A percentile compares a stretch with the other conserved stretches of the same genome.
Conservation (phyloP, 2,888 invertebrate genomes). For the Andrena camellia region DNA sequence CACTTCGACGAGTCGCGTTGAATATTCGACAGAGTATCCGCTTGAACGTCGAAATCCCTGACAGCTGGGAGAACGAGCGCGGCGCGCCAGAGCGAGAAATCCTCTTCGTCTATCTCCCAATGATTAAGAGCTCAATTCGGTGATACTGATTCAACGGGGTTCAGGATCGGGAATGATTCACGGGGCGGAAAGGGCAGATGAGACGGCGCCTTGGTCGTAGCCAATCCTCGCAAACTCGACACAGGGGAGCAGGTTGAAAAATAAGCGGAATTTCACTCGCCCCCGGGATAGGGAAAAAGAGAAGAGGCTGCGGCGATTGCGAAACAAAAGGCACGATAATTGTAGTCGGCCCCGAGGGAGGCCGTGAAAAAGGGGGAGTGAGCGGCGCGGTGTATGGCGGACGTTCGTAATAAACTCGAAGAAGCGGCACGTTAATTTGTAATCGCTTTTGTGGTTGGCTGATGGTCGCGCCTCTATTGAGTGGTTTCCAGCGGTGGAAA, state of each 20-base stretch:
- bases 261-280: slow-evolving; percentile 68
- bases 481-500: slow-evolving; percentile 72
- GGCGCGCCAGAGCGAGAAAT: too few species aligned
- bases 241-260: slow-evolving; percentile 65
- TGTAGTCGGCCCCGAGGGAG: slow-evolving; percentile 71
- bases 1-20: neutral
- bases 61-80: too few species aligned
- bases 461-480: slow-evolving; percentile 78
- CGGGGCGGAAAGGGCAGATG: slow-evolving; percentile 51
- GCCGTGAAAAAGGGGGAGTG: slow-evolving; percentile 6
- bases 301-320: slow-evolving; percentile 73
- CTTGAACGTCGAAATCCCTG: too few species aligned
- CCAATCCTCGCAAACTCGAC: slow-evolving; percentile 55
- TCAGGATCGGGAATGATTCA: slow-evolving; percentile 54
- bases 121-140: slow-evolving; percentile 40
- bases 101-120: neutral
- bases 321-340: slow-evolving; percentile 82
- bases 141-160: slow-evolving; percentile 25
- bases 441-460: slow-evolving; percentile 80
- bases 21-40: neutral
- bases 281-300: slow-evolving; percentile 59
- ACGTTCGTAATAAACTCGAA: slow-evolving; percentile 81
- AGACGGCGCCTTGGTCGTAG: slow-evolving; percentile 30
- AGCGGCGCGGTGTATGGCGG: slow-evolving; percentile 42
- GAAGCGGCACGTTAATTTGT: slow-evolving; percentile 83